A percentile compares a stretch with the other conserved stretches of the same genome.
Conservation (phyloP, 1,140 invertebrate species). For the Steinernema khuongi region DNA sequence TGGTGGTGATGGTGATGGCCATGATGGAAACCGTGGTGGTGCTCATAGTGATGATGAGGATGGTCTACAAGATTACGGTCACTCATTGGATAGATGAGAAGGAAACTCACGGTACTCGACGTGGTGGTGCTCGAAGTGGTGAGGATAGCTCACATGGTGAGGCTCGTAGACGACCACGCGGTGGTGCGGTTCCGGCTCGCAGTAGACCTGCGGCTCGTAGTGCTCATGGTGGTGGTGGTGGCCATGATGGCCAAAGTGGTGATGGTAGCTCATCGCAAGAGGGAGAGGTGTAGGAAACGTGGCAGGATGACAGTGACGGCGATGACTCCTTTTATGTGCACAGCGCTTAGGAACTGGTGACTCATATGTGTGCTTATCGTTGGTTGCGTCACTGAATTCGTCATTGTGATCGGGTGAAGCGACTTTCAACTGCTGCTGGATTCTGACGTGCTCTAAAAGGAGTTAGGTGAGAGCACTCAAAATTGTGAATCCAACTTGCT, state of each 20-base stretch:
- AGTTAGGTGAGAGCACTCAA: no score
- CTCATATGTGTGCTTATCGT: no score
- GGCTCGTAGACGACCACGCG: not conserved
- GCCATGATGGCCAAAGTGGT: not conserved
- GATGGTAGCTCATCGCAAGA: not conserved
- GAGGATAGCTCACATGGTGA: not conserved
- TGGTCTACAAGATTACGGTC: not conserved
- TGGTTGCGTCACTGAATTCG: no score
- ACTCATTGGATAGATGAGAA: no score
- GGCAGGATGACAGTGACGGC: not conserved
- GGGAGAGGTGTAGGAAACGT: not conserved
- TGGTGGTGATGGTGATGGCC: constrained; percentile 2
- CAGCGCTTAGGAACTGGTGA: no score
- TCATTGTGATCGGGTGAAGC: no score
- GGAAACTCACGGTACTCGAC: not conserved
- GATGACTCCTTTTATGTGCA: not conserved
- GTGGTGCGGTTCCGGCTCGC: constrained; percentile 2
- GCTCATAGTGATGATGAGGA: not conserved
- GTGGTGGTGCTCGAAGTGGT: not conserved
- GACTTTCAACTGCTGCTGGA: no score
- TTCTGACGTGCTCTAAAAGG: no score
- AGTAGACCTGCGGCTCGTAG: not conserved
- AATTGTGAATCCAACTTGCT: no score
- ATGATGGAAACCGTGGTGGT: not conserved
- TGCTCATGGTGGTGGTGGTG: not conserved